phyloP scores from a whole-genome alignment of 2,888 invertebrate genomes.

The Rhimphoctona megacephalus region DNA sequence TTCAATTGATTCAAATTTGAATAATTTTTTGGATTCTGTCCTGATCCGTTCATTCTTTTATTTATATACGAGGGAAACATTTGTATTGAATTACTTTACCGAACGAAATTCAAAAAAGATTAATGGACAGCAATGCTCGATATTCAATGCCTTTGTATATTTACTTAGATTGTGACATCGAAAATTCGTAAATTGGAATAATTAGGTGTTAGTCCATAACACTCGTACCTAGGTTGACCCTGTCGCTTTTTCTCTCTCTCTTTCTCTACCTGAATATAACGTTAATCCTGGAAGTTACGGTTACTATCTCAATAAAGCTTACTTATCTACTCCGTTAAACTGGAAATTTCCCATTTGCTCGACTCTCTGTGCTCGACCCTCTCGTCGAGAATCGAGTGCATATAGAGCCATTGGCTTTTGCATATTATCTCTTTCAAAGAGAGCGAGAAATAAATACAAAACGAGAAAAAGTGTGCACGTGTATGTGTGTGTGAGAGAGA shows the following conservation, averaged over 20 bases:
- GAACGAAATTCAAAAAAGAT: not conserved
- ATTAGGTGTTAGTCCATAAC: constrained; percentile 65
- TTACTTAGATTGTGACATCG: not conserved
- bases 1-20: not conserved
- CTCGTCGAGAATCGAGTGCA: constrained; percentile 47
- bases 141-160: not conserved
- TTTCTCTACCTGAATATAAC: constrained; percentile 46
- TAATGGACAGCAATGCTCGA: not conserved
- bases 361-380: constrained; percentile 23
- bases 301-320: constrained; percentile 67
- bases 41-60: no score
- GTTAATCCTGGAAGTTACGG: constrained; percentile 68
- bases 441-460: constrained; percentile 1
- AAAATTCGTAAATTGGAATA: constrained; percentile 52
- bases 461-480: not conserved
- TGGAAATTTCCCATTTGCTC: constrained; percentile 64
- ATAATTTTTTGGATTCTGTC: not conserved
- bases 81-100: no score
- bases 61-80: no score
- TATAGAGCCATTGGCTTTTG: constrained; percentile 30
- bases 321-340: constrained; percentile 69
- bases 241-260: constrained; percentile 36
- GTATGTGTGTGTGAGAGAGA: not conserved
- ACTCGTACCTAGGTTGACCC: constrained; percentile 58
- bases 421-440: constrained; percentile 42